phyloP scores from a whole-genome alignment of 1,140 invertebrate genomes.

The Ceratosolen fusciceps region DNA sequence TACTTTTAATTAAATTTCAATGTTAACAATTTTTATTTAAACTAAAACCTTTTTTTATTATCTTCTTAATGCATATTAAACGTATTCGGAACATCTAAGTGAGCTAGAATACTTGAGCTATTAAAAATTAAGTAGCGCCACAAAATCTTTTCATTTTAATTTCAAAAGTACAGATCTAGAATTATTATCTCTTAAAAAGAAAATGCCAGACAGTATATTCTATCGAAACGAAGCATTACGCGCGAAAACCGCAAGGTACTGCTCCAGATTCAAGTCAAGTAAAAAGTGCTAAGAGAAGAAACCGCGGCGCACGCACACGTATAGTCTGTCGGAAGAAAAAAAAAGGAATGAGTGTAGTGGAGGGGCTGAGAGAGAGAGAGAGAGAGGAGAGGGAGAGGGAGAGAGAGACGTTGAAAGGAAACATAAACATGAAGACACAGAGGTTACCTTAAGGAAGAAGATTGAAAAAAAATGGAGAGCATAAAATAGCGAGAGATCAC shows the following conservation, averaged over 20 bases:
- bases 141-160: slow-evolving; percentile 13
- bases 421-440: slow-evolving; percentile 3
- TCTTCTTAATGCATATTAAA: background rate
- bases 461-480: slow-evolving; percentile 42
- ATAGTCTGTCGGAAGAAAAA: too few species aligned
- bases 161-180: slow-evolving; percentile 10
- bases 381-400: background rate
- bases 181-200: slow-evolving; percentile 22
- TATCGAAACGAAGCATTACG: slow-evolving; percentile 33
- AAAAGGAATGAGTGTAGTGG: too few species aligned
- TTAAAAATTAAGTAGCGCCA: background rate
- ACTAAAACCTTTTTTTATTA: too few species aligned
- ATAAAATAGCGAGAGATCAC: slow-evolving; percentile 14
- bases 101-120: background rate
- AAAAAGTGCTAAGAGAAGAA: slow-evolving; percentile 49
- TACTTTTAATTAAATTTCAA: too few species aligned
- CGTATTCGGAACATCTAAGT: background rate
- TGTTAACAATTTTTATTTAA: too few species aligned
- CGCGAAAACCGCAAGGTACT: slow-evolving; percentile 22
- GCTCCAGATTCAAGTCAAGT: slow-evolving; percentile 13
- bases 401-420: background rate
- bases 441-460: slow-evolving; percentile 9
- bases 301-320: slow-evolving; percentile 16
- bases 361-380: background rate
- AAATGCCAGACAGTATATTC: background rate